phyloP scores from a whole-genome alignment of 2,113 vertebrate genomes.

The Ellobius talpinus region DNA sequence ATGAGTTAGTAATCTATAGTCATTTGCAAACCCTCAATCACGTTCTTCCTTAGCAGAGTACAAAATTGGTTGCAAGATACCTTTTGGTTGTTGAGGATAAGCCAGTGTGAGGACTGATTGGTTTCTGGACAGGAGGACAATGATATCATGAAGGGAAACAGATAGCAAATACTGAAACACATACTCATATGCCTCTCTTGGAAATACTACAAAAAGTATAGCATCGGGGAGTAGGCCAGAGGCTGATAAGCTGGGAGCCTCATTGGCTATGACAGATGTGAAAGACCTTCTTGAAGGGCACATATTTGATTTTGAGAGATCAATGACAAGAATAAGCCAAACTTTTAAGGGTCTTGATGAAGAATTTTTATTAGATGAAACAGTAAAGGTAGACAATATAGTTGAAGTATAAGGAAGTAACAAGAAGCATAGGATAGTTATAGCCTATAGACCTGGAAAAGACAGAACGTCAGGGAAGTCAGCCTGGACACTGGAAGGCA shows the following conservation, averaged over 20 bases:
- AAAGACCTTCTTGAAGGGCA: neutral
- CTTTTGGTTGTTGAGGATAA: neutral
- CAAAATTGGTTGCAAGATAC: neutral
- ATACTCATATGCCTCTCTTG: neutral
- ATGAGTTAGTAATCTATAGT: neutral
- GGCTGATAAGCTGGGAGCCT: neutral
- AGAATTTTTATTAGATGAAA: neutral
- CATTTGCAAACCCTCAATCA: neutral
- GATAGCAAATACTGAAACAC: neutral
- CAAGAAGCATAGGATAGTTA: neutral
- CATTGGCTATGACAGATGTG: neutral
- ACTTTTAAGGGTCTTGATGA: neutral
- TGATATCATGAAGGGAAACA: neutral
- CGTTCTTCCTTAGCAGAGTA: neutral
- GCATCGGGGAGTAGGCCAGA: neutral
- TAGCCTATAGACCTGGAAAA: neutral
- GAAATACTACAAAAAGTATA: neutral
- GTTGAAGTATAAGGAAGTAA: neutral
- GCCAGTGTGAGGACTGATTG: neutral
- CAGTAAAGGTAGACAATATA: neutral
- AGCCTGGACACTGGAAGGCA: neutral
- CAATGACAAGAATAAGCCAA: neutral
- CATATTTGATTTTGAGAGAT: neutral
- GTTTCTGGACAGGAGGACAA: neutral
- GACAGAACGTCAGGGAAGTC: neutral